Conservation (phyloP, 2,888 invertebrate species). For the Rhamphomyia laevipes region DNA sequence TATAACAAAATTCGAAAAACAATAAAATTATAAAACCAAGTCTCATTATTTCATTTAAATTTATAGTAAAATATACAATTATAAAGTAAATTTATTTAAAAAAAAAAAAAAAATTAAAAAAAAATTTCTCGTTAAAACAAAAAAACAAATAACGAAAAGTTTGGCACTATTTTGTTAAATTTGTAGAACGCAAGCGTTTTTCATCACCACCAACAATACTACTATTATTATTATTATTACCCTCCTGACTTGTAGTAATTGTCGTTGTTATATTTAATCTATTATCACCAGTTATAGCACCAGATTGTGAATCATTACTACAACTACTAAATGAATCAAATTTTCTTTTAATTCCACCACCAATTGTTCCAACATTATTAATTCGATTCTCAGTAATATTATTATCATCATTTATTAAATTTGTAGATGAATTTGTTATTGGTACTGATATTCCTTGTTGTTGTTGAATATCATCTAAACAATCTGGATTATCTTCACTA, state of each 20-base stretch:
- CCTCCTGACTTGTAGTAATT: neutral
- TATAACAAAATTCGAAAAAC: no score
- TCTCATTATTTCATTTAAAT: no score
- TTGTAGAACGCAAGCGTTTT: neutral
- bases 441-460: neutral
- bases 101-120: no score
- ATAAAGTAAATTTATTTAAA: no score
- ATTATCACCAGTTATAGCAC: no score
- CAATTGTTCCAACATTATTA: neutral
- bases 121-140: no score
- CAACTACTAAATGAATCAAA: constrained; percentile 11
- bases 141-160: neutral
- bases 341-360: constrained; percentile 13
- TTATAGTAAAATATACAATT: no score
- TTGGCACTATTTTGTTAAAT: neutral
- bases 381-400: neutral
- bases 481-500: constrained; percentile 12
- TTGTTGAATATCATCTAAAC: neutral
- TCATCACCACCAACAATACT: neutral
- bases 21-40: no score
- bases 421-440: neutral
- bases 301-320: constrained; percentile 9
- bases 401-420: neutral
- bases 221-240: neutral
- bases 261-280: neutral